These are phyloP conservation scores for Geodia barretti DNA, from an alignment of 37 sponge, comb jelly and placozoan genomes.

Conservation along the genomic window DNA sequence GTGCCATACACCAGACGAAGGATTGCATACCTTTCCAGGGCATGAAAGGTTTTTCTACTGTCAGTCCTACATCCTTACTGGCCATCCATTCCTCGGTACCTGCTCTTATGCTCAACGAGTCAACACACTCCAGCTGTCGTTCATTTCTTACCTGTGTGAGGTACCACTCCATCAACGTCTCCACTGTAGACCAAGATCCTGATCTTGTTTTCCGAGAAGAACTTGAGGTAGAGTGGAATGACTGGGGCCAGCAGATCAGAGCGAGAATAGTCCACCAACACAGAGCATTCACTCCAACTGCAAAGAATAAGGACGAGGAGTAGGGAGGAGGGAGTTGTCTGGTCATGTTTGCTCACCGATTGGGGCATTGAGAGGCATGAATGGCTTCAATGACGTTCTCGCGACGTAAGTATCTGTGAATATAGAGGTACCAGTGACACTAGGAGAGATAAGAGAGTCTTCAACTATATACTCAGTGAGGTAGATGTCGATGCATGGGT, in stretches of 20 bases:
- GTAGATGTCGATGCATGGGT: conserved; percentile 16
- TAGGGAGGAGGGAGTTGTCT: neutral
- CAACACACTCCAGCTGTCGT: neutral
- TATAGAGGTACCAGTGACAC: too few species aligned
- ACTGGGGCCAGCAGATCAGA: conserved; percentile 13
- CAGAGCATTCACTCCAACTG: conserved; percentile 14
- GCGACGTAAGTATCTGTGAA: conserved; percentile 4
- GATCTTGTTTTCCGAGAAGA: neutral
- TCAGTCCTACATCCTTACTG: neutral
- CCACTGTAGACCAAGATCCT: conserved; percentile 30
- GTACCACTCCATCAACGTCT: conserved; percentile 32
- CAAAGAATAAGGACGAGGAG: neutral
- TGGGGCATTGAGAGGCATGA: conserved; percentile 16
- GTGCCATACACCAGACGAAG: neutral
- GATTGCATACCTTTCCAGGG: neutral
- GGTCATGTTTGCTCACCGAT: neutral
- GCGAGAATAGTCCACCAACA: conserved; percentile 3
- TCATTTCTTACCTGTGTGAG: neutral
- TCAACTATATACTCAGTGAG: neutral
- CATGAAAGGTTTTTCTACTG: neutral
- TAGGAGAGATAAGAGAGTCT: neutral
- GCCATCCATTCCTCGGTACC: neutral
- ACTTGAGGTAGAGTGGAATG: conserved; percentile 6
- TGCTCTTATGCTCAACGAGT: neutral
- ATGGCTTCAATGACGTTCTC: neutral